Base-by-base conservation (phyloP, 2,113 vertebrate species). In the Hyperopisus bebe region DNA sequence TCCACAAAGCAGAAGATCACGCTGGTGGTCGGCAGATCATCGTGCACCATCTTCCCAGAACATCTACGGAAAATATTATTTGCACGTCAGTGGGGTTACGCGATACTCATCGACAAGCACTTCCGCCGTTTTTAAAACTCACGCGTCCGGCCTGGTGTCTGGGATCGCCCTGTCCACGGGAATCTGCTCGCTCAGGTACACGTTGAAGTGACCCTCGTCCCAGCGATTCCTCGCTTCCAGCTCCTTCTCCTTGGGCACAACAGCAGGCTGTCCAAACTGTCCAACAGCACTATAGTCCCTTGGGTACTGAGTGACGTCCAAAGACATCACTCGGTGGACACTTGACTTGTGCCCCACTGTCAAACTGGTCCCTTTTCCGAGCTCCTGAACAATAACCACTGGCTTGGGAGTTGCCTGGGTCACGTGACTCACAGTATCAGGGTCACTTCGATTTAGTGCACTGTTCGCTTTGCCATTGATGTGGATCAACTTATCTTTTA, bases 1-100 rank as follows among this genome's bases (percentile, higher is more conserved):
- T 99, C 98, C 92, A 99, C 97, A 0, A 99, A 99, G 91, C 98
- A 99, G 95, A 99, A 98, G 93, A 99, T 98, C 93, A 99, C 92
- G 3, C 94, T 98, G 92, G 98, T 99, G 90, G 93, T 96, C 0
- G 98, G 98, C 31, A 99, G 95, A 90, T 97, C 93, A 0, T 98
- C 55, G 1, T 98, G 98, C 55, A 99, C 96, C 35, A 93, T 42
- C 86, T 95, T 95, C 87, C 97, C 92, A 0, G 95, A 93, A 94
- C 98, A 99, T 91, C 98, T 99, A 90, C 17, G 50, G 3, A 21
- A 31, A 8, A 90, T 92, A 35, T 87, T 8, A 88, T 15, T 80
- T n/a, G 89, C 5, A 62, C 39, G 3, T 85, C 27, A 87, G 24
- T 51, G 2, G 15, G 9, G 50, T 89, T 44, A 89, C 8, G 3